A percentile compares a stretch with the other conserved stretches of the same genome.
Evolutionary conservation across 2,113 vertebrate genomes (phyloP).

Genomic region (Epinephelus fuscoguttatus): DNA sequence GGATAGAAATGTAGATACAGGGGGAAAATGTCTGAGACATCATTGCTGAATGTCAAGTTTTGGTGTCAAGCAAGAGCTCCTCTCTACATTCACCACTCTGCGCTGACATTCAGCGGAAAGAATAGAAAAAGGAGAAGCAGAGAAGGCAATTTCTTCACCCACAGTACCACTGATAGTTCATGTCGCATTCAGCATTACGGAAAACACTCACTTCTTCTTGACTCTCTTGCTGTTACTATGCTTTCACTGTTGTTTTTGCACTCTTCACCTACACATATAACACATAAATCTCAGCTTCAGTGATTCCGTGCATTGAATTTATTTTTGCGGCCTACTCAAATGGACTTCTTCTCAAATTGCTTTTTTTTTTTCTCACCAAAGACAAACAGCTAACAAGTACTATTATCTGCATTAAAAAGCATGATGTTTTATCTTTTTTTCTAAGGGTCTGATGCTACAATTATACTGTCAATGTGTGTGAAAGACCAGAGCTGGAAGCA

Average conservation of each 20-base stretch:
- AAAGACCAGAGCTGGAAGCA: background rate
- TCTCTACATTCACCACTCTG: background rate
- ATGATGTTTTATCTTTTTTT: too few relatives aligned
- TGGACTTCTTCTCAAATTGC: background rate
- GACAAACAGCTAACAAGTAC: background rate
- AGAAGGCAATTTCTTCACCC: constrained; percentile 11
- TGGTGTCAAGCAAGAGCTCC: background rate
- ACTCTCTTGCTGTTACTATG: background rate
- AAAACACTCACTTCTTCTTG: background rate
- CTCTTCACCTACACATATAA: background rate
- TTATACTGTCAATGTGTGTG: background rate
- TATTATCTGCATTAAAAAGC: background rate
- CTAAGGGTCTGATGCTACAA: background rate
- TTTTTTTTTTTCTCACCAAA: background rate
- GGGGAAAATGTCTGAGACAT: background rate
- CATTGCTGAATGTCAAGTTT: constrained; percentile 34
- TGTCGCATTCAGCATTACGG: background rate
- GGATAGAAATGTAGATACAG: constrained; percentile 12
- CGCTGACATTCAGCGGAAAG: constrained; percentile 16
- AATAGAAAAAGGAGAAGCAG: background rate
- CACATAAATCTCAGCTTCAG: constrained; percentile 6
- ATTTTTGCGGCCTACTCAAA: background rate
- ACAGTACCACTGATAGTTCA: background rate
- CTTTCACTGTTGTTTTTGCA: background rate
- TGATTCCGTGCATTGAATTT: background rate